These are phyloP conservation scores for Ochropleura plecta DNA, from an alignment of 2,888 invertebrate species.

Conservation along the genomic window DNA sequence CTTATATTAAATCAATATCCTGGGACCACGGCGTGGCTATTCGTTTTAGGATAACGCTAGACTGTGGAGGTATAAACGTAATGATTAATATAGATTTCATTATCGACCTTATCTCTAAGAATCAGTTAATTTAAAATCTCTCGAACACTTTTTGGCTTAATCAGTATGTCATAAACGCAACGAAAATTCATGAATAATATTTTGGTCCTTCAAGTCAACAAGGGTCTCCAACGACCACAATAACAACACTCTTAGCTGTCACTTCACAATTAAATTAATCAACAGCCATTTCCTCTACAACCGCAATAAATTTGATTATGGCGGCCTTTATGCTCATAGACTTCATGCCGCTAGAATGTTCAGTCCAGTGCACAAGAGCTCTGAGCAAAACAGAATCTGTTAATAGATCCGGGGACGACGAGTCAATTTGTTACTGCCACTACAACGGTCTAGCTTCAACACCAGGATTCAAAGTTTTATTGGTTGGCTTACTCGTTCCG, in stretches of 20 bases:
- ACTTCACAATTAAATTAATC: conserved; percentile 1
- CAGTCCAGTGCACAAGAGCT: conserved; percentile 34
- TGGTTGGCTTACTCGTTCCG: conserved; percentile 35
- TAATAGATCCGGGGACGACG: conserved; percentile 53
- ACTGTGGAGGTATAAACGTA: conserved; percentile 32
- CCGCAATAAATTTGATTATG: conserved; percentile 16
- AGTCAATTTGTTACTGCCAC: conserved; percentile 64
- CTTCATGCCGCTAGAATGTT: background rate
- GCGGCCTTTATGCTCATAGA: conserved; percentile 5
- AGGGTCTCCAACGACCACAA: background rate
- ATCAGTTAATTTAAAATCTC: background rate
- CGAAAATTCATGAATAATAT: background rate
- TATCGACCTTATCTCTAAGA: background rate
- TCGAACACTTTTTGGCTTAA: background rate
- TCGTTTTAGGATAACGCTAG: conserved; percentile 49
- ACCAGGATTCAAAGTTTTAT: conserved; percentile 56
- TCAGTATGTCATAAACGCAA: background rate
- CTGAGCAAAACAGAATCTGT: conserved; percentile 46
- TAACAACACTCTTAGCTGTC: background rate
- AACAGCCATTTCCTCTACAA: background rate
- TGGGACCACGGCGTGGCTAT: conserved; percentile 53
- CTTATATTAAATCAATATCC: conserved; percentile 70
- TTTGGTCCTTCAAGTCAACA: background rate
- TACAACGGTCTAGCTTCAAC: conserved; percentile 46
- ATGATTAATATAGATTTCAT: conserved; percentile 35